Evolutionary conservation across 2,113 vertebrate species (phyloP), one percentile per base, ranked within the genome.

Genomic region (Progne subis): DNA sequence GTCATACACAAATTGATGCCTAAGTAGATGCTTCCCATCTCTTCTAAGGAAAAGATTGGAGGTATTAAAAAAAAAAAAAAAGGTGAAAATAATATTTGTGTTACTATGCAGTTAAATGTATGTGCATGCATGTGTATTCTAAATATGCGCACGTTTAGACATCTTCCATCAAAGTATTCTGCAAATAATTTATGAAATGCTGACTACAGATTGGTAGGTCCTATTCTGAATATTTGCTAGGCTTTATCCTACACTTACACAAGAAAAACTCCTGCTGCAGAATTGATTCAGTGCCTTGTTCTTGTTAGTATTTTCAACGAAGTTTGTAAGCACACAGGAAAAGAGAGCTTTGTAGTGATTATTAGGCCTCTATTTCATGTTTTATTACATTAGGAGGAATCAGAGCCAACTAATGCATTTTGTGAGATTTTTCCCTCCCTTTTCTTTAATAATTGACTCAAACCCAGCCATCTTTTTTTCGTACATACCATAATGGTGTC

Each of bases 341-440:
- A 68, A 57, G 19, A 68, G 34, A 74, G 44, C 14, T 82, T 70
- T 59, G 20, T 32, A 55, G 17, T 75, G 44, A 90, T 83, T 90
- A 88, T 91, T 82, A 55, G 69, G 63, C 47, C 19, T 91, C 5
- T 90, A 47, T 92, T 74, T 83, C 59, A 59, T 86, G 19, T 44
- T 84, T 86, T 78, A 55, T 86, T 81, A 69, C 44, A 23, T 67
- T 95, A 76, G 60, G 20, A 91, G 34, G 31, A 94, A 67, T 76
- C 55, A 88, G 60, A 97, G 72, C 70, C 52, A 96, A 25, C 56
- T 60, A 96, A 95, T 90, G 64, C 57, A 47, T 93, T 96, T 94
- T 57, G 39, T 86, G 49, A 94, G n/a, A 53, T 34, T 95, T 88
- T 93, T 80, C 60, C 82, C 20, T 63, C 8, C 53, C 56, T 96